Evolutionary conservation across 2,797 vertebrate species (phyloP).

Genomic region (Taenioides sp.): DNA sequence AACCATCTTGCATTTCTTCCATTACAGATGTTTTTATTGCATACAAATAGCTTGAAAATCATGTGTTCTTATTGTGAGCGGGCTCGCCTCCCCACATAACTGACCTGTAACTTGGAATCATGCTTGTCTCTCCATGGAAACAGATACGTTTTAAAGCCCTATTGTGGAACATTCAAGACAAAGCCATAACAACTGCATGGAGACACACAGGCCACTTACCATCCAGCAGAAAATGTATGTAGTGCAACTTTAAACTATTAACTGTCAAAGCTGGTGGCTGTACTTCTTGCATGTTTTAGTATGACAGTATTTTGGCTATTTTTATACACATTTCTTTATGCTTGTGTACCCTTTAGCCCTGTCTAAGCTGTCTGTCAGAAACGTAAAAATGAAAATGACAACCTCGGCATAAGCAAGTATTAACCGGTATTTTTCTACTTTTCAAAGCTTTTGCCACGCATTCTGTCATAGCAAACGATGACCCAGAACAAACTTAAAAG

Average conservation of each 20-base stretch:
- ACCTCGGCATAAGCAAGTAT: slow-evolving; percentile 48
- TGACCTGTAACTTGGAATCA: no score
- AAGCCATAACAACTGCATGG: no score
- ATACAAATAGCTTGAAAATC: no score
- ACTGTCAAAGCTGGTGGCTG: no score
- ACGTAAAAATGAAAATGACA: slow-evolving; percentile 39
- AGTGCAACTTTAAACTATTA: background rate
- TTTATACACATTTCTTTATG: slow-evolving; percentile 62
- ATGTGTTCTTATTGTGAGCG: no score
- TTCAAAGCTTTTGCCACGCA: background rate
- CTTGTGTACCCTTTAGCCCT: slow-evolving; percentile 68
- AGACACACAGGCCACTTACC: no score
- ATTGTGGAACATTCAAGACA: background rate
- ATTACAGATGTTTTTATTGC: no score
- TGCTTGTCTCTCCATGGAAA: no score
- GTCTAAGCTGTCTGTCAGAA: slow-evolving; percentile 66
- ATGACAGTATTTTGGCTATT: slow-evolving; percentile 67
- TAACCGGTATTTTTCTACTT: slow-evolving; percentile 14
- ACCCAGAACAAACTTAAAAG: slow-evolving; percentile 3
- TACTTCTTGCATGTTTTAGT: slow-evolving; percentile 43
- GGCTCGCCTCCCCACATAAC: no score
- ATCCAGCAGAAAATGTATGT: no score
- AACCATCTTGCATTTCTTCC: no score
- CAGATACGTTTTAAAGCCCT: no score
- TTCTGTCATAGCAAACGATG: background rate